phyloP scores from a whole-genome alignment of 2,888 invertebrate genomes.

The Xestia ashworthii region DNA sequence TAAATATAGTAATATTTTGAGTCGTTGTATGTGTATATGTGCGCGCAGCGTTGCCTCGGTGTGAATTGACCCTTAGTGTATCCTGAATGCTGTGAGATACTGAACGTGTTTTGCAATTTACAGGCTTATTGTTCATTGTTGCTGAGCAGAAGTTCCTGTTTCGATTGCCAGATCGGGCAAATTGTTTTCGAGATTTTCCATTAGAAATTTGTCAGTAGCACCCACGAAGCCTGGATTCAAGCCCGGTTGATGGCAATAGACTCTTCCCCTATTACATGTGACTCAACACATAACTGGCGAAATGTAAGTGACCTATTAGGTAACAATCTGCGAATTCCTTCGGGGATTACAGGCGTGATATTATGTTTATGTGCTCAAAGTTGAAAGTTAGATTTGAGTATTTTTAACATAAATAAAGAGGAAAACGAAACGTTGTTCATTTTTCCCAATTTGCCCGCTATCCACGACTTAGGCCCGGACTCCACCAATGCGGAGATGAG shows the following conservation, averaged over 20 bases:
- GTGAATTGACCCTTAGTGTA: neutral
- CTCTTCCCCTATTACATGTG: neutral
- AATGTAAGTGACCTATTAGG: neutral
- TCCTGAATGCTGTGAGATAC: neutral
- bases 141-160: neutral
- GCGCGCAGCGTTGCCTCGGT: too few species aligned
- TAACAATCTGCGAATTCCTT: neutral
- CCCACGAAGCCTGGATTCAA: neutral
- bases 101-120: conserved; percentile 26
- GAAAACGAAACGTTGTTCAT: neutral
- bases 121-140: conserved; percentile 6
- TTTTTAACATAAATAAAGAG: conserved; percentile 16
- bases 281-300: neutral
- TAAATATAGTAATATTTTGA: too few species aligned
- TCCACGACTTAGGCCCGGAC: too few species aligned
- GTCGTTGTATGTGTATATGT: too few species aligned
- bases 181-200: neutral
- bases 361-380: too few species aligned
- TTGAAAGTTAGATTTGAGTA: conserved; percentile 12
- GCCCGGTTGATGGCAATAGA: neutral
- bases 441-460: neutral
- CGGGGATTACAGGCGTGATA: neutral
- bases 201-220: neutral
- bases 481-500: too few species aligned
- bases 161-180: neutral